Conservation (phyloP, 2,888 invertebrate genomes). For the Galeruca laticollis region DNA sequence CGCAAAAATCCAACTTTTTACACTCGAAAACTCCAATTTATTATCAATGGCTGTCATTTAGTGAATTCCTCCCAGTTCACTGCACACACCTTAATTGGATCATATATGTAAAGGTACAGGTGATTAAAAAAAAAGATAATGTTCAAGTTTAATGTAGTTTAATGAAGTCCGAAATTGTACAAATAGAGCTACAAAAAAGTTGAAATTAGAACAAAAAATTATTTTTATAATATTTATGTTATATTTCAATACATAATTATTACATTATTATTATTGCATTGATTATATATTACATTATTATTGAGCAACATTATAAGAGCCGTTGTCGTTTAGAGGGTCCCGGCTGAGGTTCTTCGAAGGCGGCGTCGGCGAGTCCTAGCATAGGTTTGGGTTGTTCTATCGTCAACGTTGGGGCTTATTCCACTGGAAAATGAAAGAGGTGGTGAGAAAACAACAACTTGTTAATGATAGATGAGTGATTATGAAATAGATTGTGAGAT, state of each 20-base stretch:
- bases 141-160: neutral
- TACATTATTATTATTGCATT: neutral
- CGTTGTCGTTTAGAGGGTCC: constrained; percentile 22
- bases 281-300: neutral
- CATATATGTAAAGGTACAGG: constrained; percentile 1
- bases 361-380: neutral
- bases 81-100: neutral
- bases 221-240: neutral
- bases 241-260: neutral
- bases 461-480: constrained; percentile 11
- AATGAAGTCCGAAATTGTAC: neutral
- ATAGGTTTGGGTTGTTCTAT: constrained; percentile 13
- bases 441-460: neutral
- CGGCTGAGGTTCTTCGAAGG: constrained; percentile 24
- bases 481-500: constrained; percentile 6
- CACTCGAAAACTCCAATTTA: too few species aligned
- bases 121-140: neutral
- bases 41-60: too few species aligned
- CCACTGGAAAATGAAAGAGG: constrained; percentile 26
- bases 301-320: constrained; percentile 4
- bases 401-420: constrained; percentile 20
- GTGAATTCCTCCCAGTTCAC: too few species aligned
- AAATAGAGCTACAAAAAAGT: neutral
- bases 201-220: neutral
- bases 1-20: too few species aligned